A percentile compares a stretch with the other conserved stretches of the same genome.
These are phyloP conservation scores for Spongilla lacustris DNA, from an alignment of 37 sponge, comb jelly and placozoan species.

Conservation along the genomic window DNA sequence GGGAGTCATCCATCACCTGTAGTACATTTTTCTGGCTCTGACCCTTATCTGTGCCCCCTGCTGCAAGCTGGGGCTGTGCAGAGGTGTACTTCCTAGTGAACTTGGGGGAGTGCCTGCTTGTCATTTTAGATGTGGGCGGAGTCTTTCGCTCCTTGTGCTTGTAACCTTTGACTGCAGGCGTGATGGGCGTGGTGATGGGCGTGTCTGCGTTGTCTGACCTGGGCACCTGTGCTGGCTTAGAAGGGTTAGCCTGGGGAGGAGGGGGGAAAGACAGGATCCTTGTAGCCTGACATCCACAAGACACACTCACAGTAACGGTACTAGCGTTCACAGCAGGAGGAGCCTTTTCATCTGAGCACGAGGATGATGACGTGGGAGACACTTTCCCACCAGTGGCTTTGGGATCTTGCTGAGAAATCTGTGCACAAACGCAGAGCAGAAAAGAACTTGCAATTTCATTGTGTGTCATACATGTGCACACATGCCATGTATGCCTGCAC, in stretches of 20 bases:
- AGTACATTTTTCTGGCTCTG: background rate
- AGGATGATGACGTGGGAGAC: background rate
- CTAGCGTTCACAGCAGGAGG: background rate
- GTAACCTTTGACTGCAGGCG: background rate
- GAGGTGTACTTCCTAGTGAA: background rate
- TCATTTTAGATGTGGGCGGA: background rate
- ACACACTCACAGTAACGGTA: background rate
- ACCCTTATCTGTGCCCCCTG: background rate
- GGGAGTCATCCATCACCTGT: background rate
- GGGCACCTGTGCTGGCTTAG: background rate
- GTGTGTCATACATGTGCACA: too few species aligned
- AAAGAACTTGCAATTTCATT: background rate
- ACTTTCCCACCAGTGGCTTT: background rate
- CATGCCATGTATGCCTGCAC: background rate
- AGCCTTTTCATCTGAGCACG: background rate
- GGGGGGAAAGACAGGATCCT: background rate
- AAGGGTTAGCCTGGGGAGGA: background rate
- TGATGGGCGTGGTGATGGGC: background rate
- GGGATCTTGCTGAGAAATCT: background rate
- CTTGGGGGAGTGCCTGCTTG: background rate
- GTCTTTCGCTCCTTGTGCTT: background rate
- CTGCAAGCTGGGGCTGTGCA: background rate
- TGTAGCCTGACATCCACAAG: background rate
- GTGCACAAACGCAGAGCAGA: background rate
- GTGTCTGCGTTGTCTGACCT: background rate